Percentiles rank a stretch among this genome's conserved stretches.
Conservation (phyloP, 1,140 invertebrate genomes). For the Trichonephila clavipes region DNA sequence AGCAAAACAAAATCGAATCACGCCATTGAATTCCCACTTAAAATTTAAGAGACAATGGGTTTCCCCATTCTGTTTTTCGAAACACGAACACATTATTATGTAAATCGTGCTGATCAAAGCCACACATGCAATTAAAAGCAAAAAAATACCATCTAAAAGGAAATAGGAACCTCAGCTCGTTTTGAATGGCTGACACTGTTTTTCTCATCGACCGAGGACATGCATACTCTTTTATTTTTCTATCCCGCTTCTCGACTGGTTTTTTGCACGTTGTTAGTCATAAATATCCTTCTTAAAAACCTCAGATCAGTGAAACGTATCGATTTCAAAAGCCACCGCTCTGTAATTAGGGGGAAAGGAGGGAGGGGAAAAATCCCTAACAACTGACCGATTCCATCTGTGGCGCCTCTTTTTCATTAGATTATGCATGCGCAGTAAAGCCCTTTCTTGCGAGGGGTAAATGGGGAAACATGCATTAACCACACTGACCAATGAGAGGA, state of each 20-base stretch:
- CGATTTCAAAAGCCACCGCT: conserved; percentile 61
- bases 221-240: background rate
- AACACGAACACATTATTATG: conserved; percentile 15
- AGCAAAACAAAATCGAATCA: background rate
- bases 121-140: conserved; percentile 30
- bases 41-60: conserved; percentile 10
- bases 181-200: conserved; percentile 36
- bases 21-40: background rate
- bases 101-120: conserved; percentile 2
- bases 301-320: conserved; percentile 23
- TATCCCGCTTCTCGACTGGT: background rate
- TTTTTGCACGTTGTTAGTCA: conserved; percentile 37
- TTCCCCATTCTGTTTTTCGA: conserved; percentile 1
- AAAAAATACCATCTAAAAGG: background rate
- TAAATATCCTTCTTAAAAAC: conserved; percentile 41
- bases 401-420: background rate
- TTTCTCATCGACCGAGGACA: conserved; percentile 5
- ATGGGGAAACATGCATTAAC: conserved; percentile 54
- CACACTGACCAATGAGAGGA: conserved; percentile 61
- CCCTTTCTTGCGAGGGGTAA: background rate
- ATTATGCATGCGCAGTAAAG: conserved; percentile 40
- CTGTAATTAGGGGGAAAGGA: conserved; percentile 13
- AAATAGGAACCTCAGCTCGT: conserved; percentile 17
- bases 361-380: background rate
- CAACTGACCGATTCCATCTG: background rate